A percentile compares a stretch with the other conserved stretches of the same genome.
These are phyloP conservation scores for Porphyrio hochstetteri DNA, from an alignment of 2,113 vertebrate species.

Conservation along the genomic window DNA sequence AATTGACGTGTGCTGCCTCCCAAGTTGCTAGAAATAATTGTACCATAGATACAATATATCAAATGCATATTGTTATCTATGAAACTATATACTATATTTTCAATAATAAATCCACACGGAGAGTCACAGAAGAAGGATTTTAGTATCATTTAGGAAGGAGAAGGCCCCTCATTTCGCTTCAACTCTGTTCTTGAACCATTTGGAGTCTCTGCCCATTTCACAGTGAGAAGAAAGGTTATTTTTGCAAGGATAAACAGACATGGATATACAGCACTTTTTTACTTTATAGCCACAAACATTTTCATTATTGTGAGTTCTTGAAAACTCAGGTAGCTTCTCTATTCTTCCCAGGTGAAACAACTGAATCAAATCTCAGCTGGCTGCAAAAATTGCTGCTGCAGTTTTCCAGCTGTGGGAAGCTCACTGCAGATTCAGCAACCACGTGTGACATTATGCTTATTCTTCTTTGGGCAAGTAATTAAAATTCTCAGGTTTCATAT, in stretches of 20 bases:
- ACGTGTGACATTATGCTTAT: neutral
- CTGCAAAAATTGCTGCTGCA: neutral
- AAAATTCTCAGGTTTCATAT: neutral
- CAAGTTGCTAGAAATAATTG: neutral
- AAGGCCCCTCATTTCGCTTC: neutral
- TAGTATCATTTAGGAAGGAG: neutral
- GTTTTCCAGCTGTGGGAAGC: neutral
- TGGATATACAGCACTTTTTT: neutral
- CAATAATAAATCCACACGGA: neutral
- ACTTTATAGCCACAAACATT: neutral
- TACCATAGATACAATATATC: neutral
- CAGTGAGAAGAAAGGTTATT: neutral
- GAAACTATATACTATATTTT: neutral
- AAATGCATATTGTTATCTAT: neutral
- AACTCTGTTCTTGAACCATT: neutral
- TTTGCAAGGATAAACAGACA: neutral
- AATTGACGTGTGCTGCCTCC: neutral
- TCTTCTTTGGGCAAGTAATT: slow-evolving; percentile 25
- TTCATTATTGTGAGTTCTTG: neutral
- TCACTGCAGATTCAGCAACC: slow-evolving; percentile 40
- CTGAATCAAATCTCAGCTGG: neutral
- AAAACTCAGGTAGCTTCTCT: neutral
- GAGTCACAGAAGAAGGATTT: neutral
- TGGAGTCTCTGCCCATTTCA: neutral
- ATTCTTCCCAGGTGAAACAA: neutral